phyloP scores from a whole-genome alignment of 2,888 invertebrate species.

The Cantharis lateralis region DNA sequence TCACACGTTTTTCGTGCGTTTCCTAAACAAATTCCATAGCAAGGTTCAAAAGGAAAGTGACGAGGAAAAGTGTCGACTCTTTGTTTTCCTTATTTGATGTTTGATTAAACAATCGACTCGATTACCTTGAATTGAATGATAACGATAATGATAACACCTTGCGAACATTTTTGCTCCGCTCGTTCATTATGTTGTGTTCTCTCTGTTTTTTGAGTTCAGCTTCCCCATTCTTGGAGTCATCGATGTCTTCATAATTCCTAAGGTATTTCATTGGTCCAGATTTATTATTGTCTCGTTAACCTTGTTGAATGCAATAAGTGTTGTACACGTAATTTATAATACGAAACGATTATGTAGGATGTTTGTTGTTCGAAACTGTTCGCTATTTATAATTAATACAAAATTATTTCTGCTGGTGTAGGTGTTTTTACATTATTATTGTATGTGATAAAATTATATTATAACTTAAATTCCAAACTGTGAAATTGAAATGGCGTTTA shows the following conservation, averaged over 20 bases:
- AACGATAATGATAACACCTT: not conserved
- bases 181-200: not conserved
- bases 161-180: not conserved
- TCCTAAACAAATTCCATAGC: not conserved
- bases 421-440: not conserved
- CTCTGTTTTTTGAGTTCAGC: not conserved
- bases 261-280: not conserved
- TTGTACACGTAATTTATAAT: not conserved
- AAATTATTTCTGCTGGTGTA: not conserved
- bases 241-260: not conserved
- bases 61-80: not conserved
- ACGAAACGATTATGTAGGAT: not conserved
- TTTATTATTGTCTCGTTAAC: not conserved
- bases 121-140: not conserved
- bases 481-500: not conserved
- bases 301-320: not conserved
- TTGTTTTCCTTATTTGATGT: not conserved
- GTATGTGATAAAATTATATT: not conserved
- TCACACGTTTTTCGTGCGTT: not conserved
- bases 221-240: not conserved
- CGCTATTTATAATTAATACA: not conserved
- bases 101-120: not conserved
- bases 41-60: not conserved
- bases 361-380: not conserved
- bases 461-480: not conserved